These are phyloP conservation scores for Parapsyche elsis DNA, from an alignment of 1,140 invertebrate genomes.

Conservation along the genomic window DNA sequence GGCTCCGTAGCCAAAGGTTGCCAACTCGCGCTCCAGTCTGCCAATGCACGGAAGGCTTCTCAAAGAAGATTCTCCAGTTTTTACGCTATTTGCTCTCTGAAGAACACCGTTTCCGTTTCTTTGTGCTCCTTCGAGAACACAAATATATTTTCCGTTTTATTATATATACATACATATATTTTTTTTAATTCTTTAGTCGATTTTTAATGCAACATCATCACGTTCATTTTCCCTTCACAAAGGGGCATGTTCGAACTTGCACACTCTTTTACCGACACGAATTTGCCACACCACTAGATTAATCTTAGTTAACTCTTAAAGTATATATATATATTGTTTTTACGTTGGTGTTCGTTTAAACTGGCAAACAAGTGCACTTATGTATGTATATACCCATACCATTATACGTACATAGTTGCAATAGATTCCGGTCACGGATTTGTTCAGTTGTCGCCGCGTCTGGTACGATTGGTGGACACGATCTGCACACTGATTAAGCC, in stretches of 20 bases:
- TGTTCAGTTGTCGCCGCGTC: constrained; percentile 33
- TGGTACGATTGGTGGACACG: constrained; percentile 21
- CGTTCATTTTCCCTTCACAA: not conserved
- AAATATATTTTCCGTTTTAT: constrained; percentile 21
- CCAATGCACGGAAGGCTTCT: constrained; percentile 38
- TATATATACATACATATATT: not conserved
- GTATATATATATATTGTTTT: not conserved
- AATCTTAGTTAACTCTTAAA: not conserved
- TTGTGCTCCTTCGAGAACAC: constrained; percentile 31
- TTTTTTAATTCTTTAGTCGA: constrained; percentile 10
- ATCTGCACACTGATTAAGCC: constrained; percentile 24
- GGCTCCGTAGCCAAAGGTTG: not conserved
- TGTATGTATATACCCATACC: not conserved
- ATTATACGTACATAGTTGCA: not conserved
- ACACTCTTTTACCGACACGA: no score
- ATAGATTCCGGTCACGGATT: constrained; percentile 34
- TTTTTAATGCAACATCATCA: constrained; percentile 22
- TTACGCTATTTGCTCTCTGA: constrained; percentile 42
- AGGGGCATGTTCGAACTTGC: no score
- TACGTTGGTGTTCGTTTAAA: not conserved
- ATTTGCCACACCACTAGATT: no score
- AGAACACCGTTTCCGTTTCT: constrained; percentile 42
- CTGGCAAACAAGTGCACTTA: not conserved
- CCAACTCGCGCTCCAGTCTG: not conserved
- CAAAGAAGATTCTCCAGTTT: constrained; percentile 42